Evolutionary conservation across 2,888 invertebrate species (phyloP), one percentile per base, ranked within the genome.

Genomic region (Hirudinaria manillensis): DNA sequence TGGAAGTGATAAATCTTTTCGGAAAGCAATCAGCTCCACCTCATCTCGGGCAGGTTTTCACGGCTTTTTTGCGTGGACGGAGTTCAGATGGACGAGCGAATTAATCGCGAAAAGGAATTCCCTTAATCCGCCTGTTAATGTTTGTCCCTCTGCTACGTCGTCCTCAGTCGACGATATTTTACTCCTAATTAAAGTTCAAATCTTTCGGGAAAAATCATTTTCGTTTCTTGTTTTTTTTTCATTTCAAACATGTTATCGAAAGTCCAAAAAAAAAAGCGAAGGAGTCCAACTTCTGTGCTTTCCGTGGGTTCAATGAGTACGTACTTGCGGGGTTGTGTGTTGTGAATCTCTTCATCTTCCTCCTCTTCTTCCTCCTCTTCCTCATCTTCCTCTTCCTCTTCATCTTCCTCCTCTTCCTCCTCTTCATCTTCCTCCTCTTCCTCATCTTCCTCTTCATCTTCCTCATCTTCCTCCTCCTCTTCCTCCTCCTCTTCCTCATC

Each of bases 11-110:
- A 61, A 61, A 61, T 61, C 61, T 61, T 24, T 24, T 27, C 61
- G 29, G 29, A 61, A 61, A 61, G 61, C 61, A 61, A 61, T 61
- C 61, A 61, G n/a, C 21, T 6, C 61, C 61, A 29, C 61, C 61
- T 61, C 61, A 61, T 61, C 29, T 29, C 61, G 29, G 21, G 24
- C 29, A 27, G 61, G 61, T 61, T 61, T 29, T 61, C 61, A 24
- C 29, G 24, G 29, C 61, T 61, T 27, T 29, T 61, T 29, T 61
- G 61, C 24, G 24, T 27, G 61, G 19, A 61, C 24, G 61, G 29
- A 61, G 61, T 27, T 27, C 24, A 61, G 24, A 61, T 61, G 61
- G 61, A 61, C 29, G 61, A 29, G 24, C 24, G 61, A 61, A 61
- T 61, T 61, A 61, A 61, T 27, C 29, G 61, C 19, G 61, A 10